Evolutionary conservation across 2,888 invertebrate species (phyloP).

Genomic region (Himalopsyche kuldschensis): DNA sequence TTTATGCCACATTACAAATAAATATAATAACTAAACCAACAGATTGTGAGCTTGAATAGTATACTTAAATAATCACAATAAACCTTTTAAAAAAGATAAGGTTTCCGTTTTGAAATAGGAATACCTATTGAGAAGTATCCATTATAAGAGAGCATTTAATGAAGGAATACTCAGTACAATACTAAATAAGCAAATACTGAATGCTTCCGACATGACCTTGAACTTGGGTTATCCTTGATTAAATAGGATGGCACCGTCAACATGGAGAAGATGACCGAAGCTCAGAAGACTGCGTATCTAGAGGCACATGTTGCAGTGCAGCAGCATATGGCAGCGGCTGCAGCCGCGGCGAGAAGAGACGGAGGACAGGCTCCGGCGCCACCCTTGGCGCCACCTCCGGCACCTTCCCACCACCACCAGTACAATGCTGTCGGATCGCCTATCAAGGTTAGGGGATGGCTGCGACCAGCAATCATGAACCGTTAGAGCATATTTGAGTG

Average conservation of each 20-base stretch:
- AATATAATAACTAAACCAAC: no score
- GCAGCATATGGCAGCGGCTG: conserved; percentile 76
- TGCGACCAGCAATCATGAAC: not conserved
- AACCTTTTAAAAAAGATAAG: no score
- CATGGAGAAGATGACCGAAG: conserved; percentile 77
- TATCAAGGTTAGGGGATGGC: conserved; percentile 46
- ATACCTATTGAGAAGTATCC: no score
- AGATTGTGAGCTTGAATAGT: no score
- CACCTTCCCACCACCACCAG: conserved; percentile 50
- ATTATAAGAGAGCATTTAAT: no score
- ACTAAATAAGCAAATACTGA: not conserved
- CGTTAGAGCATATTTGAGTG: no score
- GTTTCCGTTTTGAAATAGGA: no score
- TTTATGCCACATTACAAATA: no score
- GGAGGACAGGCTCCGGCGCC: not conserved
- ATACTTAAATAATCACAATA: no score
- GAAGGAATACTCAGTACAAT: no score
- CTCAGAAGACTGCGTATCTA: conserved; percentile 72
- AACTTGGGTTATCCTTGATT: not conserved
- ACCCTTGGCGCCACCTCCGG: conserved; percentile 48
- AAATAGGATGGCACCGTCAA: conserved; percentile 66
- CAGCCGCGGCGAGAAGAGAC: conserved; percentile 58
- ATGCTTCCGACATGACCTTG: not conserved
- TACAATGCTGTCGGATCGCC: conserved; percentile 51
- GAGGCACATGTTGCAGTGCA: conserved; percentile 77